Percentiles rank a stretch among this genome's conserved stretches.
phyloP scores from a whole-genome alignment of 1,140 invertebrate species.

The Holotrichia oblita region DNA sequence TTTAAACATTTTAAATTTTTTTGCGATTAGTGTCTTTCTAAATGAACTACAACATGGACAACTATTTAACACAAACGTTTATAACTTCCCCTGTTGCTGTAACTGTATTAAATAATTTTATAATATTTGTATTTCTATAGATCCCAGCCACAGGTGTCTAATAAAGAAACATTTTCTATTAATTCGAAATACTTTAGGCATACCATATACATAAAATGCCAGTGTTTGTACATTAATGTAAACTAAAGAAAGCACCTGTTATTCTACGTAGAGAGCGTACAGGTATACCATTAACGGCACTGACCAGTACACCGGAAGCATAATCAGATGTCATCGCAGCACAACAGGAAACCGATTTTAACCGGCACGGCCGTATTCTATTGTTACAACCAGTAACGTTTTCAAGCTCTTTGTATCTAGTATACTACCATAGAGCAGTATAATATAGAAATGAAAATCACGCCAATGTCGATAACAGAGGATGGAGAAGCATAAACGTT shows the following conservation, averaged over 20 bases:
- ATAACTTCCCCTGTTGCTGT: too few species aligned
- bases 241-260: slow-evolving; percentile 10
- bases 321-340: slow-evolving; percentile 16
- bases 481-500: neutral
- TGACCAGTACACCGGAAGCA: slow-evolving; percentile 28
- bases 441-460: neutral
- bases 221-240: neutral
- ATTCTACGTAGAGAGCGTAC: neutral
- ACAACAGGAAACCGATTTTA: slow-evolving; percentile 25
- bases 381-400: neutral
- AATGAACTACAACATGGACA: too few species aligned
- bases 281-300: neutral
- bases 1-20: too few species aligned
- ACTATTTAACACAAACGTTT: too few species aligned
- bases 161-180: too few species aligned
- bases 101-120: too few species aligned
- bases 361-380: neutral
- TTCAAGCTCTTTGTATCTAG: neutral
- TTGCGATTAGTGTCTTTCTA: too few species aligned
- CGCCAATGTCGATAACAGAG: neutral
- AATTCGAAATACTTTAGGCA: too few species aligned
- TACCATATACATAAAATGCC: too few species aligned
- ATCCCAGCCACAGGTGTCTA: too few species aligned
- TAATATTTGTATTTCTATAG: too few species aligned
- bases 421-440: neutral